Evolutionary conservation across 2,113 vertebrate species (phyloP).

Genomic region (Ia io): DNA sequence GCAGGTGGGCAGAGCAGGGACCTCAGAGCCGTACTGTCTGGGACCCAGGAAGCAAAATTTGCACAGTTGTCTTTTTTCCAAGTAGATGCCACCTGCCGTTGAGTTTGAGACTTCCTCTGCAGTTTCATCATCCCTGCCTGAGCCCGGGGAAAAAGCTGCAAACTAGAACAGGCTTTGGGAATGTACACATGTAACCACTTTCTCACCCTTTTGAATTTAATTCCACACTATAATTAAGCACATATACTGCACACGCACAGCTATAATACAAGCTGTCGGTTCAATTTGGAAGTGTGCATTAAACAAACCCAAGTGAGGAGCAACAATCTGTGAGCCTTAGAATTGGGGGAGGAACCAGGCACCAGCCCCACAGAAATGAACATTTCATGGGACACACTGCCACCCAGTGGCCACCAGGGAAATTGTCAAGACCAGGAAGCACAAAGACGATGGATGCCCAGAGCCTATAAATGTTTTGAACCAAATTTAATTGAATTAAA

Average conservation of each 20-base stretch:
- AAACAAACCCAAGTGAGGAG: conserved; percentile 60
- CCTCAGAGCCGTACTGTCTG: not conserved
- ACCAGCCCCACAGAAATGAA: fast-evolving
- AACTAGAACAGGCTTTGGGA: conserved; percentile 30
- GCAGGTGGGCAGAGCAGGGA: not conserved
- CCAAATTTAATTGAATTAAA: not conserved
- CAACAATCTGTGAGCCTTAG: conserved; percentile 28
- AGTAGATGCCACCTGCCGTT: not conserved
- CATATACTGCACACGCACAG: conserved; percentile 39
- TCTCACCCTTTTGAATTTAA: conserved; percentile 64
- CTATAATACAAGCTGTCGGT: conserved; percentile 63
- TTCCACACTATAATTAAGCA: conserved; percentile 73
- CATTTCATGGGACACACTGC: conserved; percentile 58
- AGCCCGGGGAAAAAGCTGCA: conserved; percentile 44
- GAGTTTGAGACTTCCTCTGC: not conserved
- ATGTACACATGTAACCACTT: conserved; percentile 41
- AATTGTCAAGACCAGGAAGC: not conserved
- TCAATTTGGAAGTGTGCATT: conserved; percentile 70
- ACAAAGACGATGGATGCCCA: not conserved
- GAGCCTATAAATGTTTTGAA: not conserved
- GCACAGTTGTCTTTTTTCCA: not conserved
- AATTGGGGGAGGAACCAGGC: not conserved
- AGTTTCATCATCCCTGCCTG: not conserved
- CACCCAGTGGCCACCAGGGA: conserved; percentile 22
- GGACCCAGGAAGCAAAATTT: not conserved